These are phyloP conservation scores for Lasioglossum zephyrum DNA, from an alignment of 2,888 invertebrate genomes.

Conservation along the genomic window DNA sequence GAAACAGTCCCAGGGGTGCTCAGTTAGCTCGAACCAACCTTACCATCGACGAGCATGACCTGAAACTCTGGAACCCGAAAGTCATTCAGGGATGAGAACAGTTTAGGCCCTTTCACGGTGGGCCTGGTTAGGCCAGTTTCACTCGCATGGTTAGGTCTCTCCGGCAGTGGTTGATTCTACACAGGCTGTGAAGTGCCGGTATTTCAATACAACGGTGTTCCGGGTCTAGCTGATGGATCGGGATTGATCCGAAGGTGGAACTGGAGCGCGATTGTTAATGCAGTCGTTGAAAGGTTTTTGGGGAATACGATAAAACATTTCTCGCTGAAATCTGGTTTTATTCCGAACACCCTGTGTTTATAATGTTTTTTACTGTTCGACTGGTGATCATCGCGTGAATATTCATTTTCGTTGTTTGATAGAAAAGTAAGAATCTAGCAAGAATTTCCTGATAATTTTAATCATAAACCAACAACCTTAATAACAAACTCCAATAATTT, in stretches of 20 bases:
- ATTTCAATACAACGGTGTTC: neutral
- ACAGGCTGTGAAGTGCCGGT: neutral
- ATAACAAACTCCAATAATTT: too few relatives aligned
- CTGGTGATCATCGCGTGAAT: neutral
- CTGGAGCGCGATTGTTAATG: neutral
- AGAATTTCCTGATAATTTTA: neutral
- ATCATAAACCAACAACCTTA: too few relatives aligned
- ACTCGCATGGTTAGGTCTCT: neutral
- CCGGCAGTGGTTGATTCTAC: neutral
- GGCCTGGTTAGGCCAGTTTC: constrained; percentile 13
- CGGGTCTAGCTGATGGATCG: neutral
- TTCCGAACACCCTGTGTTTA: neutral
- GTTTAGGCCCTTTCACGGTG: neutral
- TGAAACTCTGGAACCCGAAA: neutral
- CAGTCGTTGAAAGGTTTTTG: neutral
- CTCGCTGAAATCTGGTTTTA: neutral
- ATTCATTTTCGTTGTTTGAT: neutral
- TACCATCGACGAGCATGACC: neutral
- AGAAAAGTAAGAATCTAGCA: neutral
- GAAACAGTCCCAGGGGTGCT: constrained; percentile 81
- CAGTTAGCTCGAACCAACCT: constrained; percentile 62
- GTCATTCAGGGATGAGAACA: neutral
- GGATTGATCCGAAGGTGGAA: neutral
- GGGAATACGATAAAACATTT: neutral
- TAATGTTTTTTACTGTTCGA: neutral